Evolutionary conservation across 2,888 invertebrate genomes (phyloP).

Genomic region (Arrhopalites spinosus): DNA sequence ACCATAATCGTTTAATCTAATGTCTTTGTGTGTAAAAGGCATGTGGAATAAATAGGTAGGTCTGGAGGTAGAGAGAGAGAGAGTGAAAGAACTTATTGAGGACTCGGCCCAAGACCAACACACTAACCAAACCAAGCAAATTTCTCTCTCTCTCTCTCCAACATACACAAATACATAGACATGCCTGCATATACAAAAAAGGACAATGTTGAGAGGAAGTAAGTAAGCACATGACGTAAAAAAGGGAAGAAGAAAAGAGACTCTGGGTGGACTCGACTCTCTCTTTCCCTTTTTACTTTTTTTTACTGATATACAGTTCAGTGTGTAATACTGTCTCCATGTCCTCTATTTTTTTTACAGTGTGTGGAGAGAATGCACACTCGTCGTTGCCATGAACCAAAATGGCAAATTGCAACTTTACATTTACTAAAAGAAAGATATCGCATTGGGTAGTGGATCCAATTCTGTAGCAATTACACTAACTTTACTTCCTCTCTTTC

Average conservation of each 20-base stretch:
- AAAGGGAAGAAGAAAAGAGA: neutral
- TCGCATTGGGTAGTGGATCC: constrained; percentile 7
- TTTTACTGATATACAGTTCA: too few relatives aligned
- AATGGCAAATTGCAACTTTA: constrained; percentile 22
- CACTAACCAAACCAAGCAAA: neutral
- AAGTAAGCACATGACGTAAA: neutral
- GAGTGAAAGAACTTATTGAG: neutral
- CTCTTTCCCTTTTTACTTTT: too few relatives aligned
- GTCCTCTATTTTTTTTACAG: too few relatives aligned
- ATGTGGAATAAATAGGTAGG: constrained; percentile 38
- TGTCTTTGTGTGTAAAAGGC: constrained; percentile 43
- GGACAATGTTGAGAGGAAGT: neutral
- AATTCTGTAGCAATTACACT: constrained; percentile 21
- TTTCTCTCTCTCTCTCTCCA: too few relatives aligned
- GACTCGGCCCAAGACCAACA: constrained; percentile 3
- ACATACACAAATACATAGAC: too few relatives aligned
- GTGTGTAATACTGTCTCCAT: too few relatives aligned
- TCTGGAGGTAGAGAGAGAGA: constrained; percentile 3
- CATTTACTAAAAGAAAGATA: constrained; percentile 21
- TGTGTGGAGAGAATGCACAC: too few relatives aligned
- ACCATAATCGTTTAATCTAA: constrained; percentile 47
- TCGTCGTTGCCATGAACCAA: constrained; percentile 4
- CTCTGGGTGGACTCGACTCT: too few relatives aligned
- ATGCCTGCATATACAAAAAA: too few relatives aligned
- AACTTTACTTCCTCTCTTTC: constrained; percentile 21